phyloP scores from a whole-genome alignment of 2,797 vertebrate genomes.

The Gallirallus australis region DNA sequence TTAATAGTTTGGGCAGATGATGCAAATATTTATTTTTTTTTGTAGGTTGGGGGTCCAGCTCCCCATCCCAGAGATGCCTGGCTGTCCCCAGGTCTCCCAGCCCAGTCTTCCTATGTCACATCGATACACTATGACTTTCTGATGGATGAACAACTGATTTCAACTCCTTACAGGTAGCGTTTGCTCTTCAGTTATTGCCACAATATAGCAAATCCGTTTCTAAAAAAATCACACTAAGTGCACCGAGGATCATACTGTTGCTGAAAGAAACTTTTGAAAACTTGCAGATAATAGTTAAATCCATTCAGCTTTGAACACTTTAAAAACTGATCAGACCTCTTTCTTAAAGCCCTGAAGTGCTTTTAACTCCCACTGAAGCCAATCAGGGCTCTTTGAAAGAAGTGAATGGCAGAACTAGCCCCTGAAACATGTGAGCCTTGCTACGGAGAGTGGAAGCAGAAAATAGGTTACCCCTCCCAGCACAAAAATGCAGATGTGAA shows the following conservation, averaged over 20 bases:
- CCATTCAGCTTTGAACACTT: conserved; percentile 60
- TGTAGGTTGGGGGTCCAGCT: background rate
- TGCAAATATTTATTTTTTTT: background rate
- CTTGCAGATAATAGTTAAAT: conserved; percentile 25
- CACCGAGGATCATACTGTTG: background rate
- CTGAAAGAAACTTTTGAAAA: conserved; percentile 59
- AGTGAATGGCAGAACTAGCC: conserved; percentile 68
- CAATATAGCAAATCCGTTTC: conserved; percentile 39
- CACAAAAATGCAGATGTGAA: conserved; percentile 73
- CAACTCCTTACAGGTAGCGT: background rate
- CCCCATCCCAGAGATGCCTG: background rate
- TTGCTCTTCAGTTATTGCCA: conserved; percentile 48
- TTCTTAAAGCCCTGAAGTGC: conserved; percentile 68
- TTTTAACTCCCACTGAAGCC: conserved; percentile 69
- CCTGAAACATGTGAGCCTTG: conserved; percentile 57
- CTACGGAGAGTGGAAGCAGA: conserved; percentile 5
- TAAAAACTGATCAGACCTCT: conserved; percentile 65
- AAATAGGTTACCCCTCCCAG: conserved; percentile 72
- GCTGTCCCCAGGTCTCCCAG: background rate
- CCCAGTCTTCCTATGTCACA: background rate
- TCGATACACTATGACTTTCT: conserved; percentile 2
- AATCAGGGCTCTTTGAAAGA: conserved; percentile 71
- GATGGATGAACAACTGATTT: conserved; percentile 54
- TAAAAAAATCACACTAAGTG: conserved; percentile 8
- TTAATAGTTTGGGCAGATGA: background rate